A percentile compares a stretch with the other conserved stretches of the same genome.
Evolutionary conservation across 1,140 invertebrate genomes (phyloP).

Genomic region (Macrosteles quadrilineatus): DNA sequence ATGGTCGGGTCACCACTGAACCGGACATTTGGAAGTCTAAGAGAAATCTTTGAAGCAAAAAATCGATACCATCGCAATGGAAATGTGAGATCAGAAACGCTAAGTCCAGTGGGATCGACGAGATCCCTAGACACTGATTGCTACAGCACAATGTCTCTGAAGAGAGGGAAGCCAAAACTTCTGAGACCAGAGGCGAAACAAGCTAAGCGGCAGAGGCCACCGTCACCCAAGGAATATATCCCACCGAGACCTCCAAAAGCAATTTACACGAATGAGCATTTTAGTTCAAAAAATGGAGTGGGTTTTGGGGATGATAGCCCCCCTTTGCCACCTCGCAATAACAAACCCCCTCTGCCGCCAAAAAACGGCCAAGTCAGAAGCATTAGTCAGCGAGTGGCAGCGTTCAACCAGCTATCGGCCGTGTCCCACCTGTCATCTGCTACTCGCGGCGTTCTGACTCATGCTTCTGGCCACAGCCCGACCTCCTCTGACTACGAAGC

Average conservation of each 20-base stretch:
- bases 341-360: conserved; percentile 54
- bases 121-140: conserved; percentile 42
- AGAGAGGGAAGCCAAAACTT: conserved; percentile 33
- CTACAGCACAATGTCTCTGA: conserved; percentile 34
- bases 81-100: conserved; percentile 35
- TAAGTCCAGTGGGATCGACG: conserved; percentile 38
- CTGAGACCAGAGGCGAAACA: conserved; percentile 40
- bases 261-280: conserved; percentile 35
- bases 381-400: conserved; percentile 35
- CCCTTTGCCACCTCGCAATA: conserved; percentile 41
- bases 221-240: conserved; percentile 45
- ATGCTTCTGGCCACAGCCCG: conserved; percentile 50
- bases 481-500: conserved; percentile 52
- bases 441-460: conserved; percentile 45
- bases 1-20: conserved; percentile 44
- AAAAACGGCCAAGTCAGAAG: conserved; percentile 57
- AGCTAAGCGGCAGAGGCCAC: conserved; percentile 60
- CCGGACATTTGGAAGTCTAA: conserved; percentile 63
- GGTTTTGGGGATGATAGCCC: conserved; percentile 34
- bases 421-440: conserved; percentile 38
- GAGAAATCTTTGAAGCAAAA: conserved; percentile 69
- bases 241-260: conserved; percentile 40
- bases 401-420: background rate
- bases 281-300: background rate
- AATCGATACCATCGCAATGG: conserved; percentile 38